Evolutionary conservation across 1,140 invertebrate genomes (phyloP).

Genomic region (Littorina saxatilis): DNA sequence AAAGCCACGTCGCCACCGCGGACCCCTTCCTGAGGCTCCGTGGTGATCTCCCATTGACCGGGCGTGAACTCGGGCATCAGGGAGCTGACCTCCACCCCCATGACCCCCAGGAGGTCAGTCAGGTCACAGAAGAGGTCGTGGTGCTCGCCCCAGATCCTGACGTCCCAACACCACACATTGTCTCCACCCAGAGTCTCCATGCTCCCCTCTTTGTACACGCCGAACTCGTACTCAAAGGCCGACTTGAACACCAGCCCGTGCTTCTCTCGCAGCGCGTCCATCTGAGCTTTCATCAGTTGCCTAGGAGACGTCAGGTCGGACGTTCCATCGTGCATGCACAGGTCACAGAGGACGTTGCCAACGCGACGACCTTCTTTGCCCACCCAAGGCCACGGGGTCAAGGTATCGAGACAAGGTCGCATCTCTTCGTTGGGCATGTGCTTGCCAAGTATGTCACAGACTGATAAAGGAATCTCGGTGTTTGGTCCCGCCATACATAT

Average conservation of each 20-base stretch:
- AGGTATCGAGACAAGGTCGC: constrained; percentile 20
- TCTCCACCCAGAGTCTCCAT: not conserved
- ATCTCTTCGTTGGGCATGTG: not conserved
- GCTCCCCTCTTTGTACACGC: constrained; percentile 24
- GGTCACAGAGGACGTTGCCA: constrained; percentile 22
- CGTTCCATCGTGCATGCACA: not conserved
- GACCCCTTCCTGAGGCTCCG: constrained; percentile 33
- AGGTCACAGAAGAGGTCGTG: constrained; percentile 32
- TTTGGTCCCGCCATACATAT: constrained; percentile 1
- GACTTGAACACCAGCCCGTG: constrained; percentile 31
- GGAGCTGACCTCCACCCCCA: constrained; percentile 27
- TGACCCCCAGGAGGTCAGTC: constrained; percentile 1
- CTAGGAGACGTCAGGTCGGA: constrained; percentile 6
- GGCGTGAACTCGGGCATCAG: constrained; percentile 32
- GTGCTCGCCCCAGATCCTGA: not conserved
- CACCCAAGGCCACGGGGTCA: constrained; percentile 16
- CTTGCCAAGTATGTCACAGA: not conserved
- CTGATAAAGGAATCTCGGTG: not conserved
- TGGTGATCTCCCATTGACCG: constrained; percentile 43
- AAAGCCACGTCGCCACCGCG: constrained; percentile 33
- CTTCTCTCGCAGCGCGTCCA: constrained; percentile 19
- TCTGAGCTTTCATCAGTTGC: not conserved
- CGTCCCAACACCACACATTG: not conserved
- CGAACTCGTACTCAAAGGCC: constrained; percentile 41
- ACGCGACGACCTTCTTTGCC: constrained; percentile 15